Evolutionary conservation across 2,888 invertebrate genomes (phyloP).

Genomic region (Scaptomyza tumidula): DNA sequence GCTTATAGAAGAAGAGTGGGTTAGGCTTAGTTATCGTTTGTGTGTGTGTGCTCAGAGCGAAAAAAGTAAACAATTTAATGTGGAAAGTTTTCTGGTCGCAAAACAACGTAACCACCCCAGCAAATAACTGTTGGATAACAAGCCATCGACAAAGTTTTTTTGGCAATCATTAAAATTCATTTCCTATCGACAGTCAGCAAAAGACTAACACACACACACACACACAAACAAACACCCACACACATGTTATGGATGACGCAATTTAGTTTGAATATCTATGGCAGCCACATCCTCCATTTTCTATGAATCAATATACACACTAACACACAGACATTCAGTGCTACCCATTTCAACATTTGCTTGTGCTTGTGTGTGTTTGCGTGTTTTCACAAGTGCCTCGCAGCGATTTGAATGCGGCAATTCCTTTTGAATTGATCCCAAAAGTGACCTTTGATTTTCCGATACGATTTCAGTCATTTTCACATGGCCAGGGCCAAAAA

Average conservation of each 20-base stretch:
- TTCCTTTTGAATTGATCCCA: slow-evolving; percentile 79
- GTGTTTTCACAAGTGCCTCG: slow-evolving; percentile 68
- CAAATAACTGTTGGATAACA: slow-evolving; percentile 37
- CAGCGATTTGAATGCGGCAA: slow-evolving; percentile 79
- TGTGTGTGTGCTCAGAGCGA: slow-evolving; percentile 1
- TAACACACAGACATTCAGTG: slow-evolving; percentile 26
- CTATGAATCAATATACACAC: slow-evolving; percentile 12
- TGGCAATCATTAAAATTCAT: slow-evolving; percentile 77
- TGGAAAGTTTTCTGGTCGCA: slow-evolving; percentile 61
- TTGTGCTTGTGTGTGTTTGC: slow-evolving; percentile 7
- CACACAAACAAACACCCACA: slow-evolving; percentile 18
- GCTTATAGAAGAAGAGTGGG: slow-evolving; percentile 7
- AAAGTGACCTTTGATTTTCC: slow-evolving; percentile 79
- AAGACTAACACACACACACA: slow-evolving; percentile 28
- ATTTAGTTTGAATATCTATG: slow-evolving; percentile 76
- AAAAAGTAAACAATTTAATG: slow-evolving; percentile 76
- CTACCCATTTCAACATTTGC: slow-evolving; percentile 12
- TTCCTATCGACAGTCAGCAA: slow-evolving; percentile 75
- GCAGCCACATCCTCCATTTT: slow-evolving; percentile 38
- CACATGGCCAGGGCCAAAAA: slow-evolving; percentile 71
- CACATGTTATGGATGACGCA: slow-evolving; percentile 72
- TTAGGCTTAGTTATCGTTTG: slow-evolving; percentile 47
- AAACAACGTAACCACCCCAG: slow-evolving; percentile 17
- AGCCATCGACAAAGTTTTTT: slow-evolving; percentile 57
- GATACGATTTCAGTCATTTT: slow-evolving; percentile 77